Percentiles rank a stretch among this genome's conserved stretches.
Conservation (phyloP, 2,888 invertebrate genomes). For the Ochropleura leucogaster region DNA sequence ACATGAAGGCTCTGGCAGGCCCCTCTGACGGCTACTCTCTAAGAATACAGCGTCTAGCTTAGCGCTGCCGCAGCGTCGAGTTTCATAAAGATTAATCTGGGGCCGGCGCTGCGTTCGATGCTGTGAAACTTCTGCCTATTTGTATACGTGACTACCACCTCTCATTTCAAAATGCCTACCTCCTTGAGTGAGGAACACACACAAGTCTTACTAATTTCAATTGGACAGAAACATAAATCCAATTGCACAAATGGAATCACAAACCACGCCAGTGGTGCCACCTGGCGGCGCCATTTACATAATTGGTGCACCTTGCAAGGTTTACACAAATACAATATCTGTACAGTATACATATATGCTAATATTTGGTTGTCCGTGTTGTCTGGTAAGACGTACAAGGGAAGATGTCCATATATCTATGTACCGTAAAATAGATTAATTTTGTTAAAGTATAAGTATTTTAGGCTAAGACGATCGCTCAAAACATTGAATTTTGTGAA, state of each 20-base stretch:
- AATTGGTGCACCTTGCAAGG: conserved; percentile 61
- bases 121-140: neutral
- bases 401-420: neutral
- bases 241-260: conserved; percentile 62
- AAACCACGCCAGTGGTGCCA: conserved; percentile 51
- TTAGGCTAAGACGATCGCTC: too few species aligned
- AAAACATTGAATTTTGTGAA: neutral
- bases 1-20: too few species aligned
- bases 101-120: too few species aligned
- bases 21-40: too few species aligned
- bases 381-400: neutral
- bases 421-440: neutral
- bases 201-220: conserved; percentile 44
- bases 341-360: conserved; percentile 13
- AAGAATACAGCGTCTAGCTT: too few species aligned
- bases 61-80: too few species aligned
- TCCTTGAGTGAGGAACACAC: neutral
- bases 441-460: neutral
- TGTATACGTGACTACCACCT: neutral
- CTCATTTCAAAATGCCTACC: conserved; percentile 5
- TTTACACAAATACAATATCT: conserved; percentile 41
- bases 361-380: conserved; percentile 38
- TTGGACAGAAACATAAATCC: conserved; percentile 48
- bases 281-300: conserved; percentile 59
- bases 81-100: too few species aligned